Conservation (phyloP, 1,140 invertebrate genomes). For the Drosophila miranda region DNA sequence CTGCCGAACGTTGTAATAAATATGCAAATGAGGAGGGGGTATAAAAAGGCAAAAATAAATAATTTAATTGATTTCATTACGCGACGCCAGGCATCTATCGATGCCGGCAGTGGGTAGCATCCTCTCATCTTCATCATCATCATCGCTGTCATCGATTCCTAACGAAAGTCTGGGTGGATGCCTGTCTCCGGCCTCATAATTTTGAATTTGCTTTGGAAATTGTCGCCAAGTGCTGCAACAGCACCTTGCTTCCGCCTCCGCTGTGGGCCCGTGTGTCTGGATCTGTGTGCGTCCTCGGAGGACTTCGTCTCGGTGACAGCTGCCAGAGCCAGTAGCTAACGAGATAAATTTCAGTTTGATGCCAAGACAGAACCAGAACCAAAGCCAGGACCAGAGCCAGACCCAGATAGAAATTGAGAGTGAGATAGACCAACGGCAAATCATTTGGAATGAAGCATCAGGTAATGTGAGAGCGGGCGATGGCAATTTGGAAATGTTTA, state of each 20-base stretch:
- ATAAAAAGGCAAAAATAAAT: conserved; percentile 62
- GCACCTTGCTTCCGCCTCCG: conserved; percentile 47
- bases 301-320: conserved; percentile 60
- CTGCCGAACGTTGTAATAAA: conserved; percentile 56
- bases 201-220: conserved; percentile 70
- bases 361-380: conserved; percentile 31
- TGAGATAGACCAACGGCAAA: conserved; percentile 49
- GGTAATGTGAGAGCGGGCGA: conserved; percentile 56
- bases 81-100: conserved; percentile 55
- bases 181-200: conserved; percentile 55
- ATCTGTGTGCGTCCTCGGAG: conserved; percentile 2
- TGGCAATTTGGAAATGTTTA: conserved; percentile 56
- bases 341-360: conserved; percentile 79
- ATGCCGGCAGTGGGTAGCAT: conserved; percentile 50
- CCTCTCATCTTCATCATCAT: conserved; percentile 22
- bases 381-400: conserved; percentile 5
- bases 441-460: conserved; percentile 66
- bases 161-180: conserved; percentile 27
- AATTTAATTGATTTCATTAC: conserved; percentile 78
- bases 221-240: conserved; percentile 74
- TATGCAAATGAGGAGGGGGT: conserved; percentile 57
- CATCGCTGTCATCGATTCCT: conserved; percentile 64
- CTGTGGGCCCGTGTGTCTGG: too few relatives aligned
- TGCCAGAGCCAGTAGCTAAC: conserved; percentile 61
- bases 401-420: too few relatives aligned